Evolutionary conservation across 2,888 invertebrate genomes (phyloP).

Genomic region (Luperina testacea): DNA sequence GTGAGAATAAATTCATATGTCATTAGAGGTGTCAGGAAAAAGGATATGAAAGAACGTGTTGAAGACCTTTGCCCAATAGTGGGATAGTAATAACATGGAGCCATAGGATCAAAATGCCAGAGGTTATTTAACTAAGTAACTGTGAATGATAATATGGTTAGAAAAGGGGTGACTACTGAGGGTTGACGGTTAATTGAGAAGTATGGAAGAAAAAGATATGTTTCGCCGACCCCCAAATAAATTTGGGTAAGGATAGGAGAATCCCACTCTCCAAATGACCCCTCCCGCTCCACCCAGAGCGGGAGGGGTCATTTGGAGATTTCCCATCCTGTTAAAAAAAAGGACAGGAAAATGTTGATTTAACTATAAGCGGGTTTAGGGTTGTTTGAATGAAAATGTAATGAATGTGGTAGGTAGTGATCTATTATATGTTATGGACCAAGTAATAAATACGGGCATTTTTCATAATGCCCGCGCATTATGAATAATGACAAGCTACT

Average conservation of each 20-base stretch:
- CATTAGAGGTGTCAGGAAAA: neutral
- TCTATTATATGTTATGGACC: neutral
- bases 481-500: too few species aligned
- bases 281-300: too few species aligned
- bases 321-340: too few species aligned
- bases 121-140: neutral
- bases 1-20: constrained; percentile 70
- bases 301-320: too few species aligned
- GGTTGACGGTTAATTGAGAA: too few species aligned
- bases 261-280: too few species aligned
- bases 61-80: neutral
- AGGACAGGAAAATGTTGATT: neutral
- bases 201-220: neutral
- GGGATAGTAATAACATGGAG: neutral
- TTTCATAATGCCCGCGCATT: too few species aligned
- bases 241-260: neutral
- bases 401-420: neutral
- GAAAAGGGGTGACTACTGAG: too few species aligned
- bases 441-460: too few species aligned
- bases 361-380: neutral
- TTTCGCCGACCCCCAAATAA: neutral
- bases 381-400: neutral
- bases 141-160: neutral
- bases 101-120: neutral
- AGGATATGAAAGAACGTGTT: neutral